Conservation (phyloP, 2,797 vertebrate genomes). For the Coracias cyanogaster region DNA sequence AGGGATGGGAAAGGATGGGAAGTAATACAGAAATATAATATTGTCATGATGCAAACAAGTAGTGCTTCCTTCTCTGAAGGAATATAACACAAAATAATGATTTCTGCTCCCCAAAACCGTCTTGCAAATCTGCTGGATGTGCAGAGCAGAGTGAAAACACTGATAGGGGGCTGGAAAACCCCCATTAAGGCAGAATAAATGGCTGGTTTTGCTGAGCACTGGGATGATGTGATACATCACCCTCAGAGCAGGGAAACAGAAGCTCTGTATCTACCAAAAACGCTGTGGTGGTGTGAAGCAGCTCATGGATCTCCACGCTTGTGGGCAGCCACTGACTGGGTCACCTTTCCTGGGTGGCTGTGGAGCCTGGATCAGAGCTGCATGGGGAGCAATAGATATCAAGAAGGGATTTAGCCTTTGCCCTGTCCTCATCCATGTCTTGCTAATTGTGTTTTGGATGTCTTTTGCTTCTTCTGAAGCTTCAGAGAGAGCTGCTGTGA, state of each 20-base stretch:
- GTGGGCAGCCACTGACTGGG: rapidly evolving
- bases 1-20: background rate
- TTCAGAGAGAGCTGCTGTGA: background rate
- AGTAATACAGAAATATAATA: background rate
- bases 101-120: background rate
- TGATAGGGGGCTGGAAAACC: background rate
- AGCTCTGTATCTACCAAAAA: rapidly evolving
- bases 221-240: background rate
- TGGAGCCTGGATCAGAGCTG: background rate
- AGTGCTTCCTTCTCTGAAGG: background rate
- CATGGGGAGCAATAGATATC: rapidly evolving
- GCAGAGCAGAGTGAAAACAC: background rate
- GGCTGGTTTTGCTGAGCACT: background rate
- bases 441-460: background rate
- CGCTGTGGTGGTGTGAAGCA: background rate
- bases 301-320: background rate
- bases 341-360: background rate
- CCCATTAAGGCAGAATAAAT: background rate
- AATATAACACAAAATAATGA: background rate
- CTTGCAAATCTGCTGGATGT: background rate
- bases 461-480: background rate
- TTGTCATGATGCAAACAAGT: background rate
- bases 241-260: background rate
- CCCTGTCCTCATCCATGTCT: background rate
- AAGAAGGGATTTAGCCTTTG: background rate